Conservation (phyloP, 1,140 invertebrate genomes). For the Arion vulgaris region DNA sequence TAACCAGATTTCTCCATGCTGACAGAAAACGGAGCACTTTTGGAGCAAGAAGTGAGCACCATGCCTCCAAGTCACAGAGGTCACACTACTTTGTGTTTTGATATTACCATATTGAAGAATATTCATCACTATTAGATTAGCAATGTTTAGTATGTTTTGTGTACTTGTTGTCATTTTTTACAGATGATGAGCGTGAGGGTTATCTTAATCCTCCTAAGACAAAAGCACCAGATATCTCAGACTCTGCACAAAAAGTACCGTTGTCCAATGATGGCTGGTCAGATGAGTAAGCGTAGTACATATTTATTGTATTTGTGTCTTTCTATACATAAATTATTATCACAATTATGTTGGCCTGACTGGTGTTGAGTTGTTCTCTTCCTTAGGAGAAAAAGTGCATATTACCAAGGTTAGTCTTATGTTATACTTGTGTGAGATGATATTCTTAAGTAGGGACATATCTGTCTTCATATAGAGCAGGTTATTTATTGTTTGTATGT, state of each 20-base stretch:
- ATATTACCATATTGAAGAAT: too few species aligned
- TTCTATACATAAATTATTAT: too few species aligned
- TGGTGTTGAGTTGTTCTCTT: slow-evolving; percentile 84
- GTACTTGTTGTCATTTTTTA: neutral
- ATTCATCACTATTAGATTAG: too few species aligned
- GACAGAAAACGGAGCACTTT: too few species aligned
- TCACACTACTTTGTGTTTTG: too few species aligned
- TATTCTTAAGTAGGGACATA: too few species aligned
- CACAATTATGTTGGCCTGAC: slow-evolving; percentile 85
- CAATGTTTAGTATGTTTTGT: neutral
- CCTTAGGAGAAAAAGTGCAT: slow-evolving; percentile 75
- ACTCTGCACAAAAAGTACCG: slow-evolving; percentile 40
- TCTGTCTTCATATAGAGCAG: too few species aligned
- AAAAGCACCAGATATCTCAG: neutral
- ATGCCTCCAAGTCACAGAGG: too few species aligned
- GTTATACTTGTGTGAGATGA: neutral
- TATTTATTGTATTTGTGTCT: neutral
- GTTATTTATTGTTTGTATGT: too few species aligned
- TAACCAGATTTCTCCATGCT: too few species aligned
- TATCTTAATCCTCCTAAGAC: slow-evolving; percentile 47
- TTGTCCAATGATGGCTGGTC: slow-evolving; percentile 40
- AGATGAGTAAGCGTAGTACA: slow-evolving; percentile 39
- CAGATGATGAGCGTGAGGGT: slow-evolving; percentile 66
- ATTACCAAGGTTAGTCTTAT: slow-evolving; percentile 66
- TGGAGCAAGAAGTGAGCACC: too few species aligned